Evolutionary conservation across 2,888 invertebrate species (phyloP), one percentile per base, ranked within the genome.

Genomic region (Sminthurides aquaticus): DNA sequence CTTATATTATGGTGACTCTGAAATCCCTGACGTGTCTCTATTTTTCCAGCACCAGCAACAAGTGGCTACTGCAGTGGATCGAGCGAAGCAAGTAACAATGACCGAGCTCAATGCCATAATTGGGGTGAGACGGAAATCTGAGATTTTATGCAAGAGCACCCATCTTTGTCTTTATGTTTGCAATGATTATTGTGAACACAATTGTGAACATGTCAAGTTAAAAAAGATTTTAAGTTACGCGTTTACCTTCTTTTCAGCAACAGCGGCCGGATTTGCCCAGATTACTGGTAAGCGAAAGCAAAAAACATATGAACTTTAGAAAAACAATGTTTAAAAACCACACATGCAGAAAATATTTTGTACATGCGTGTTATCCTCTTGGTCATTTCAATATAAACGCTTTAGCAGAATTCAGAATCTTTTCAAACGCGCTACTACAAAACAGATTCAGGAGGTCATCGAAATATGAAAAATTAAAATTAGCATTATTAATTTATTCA

Each of bases 41-140:
- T 34, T 11, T 34, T 57, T 60, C 59, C 64, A 70, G 73, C 72
- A 72, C 60, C 69, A 71, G 65, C 93, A 94, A 80, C 94, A 95
- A 81, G 96, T 98, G 58, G 90, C 94, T 29, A 87, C 90, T 60
- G 95, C 98, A 20, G 91, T 98, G 58, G 98, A 99, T 77, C 84
- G 96, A 79, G 96, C 97, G 76, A 98, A 98, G 82, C 94, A 96
- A 82, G 93, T 99, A 78, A 95, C 92, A 78, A 93, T 96, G 93
- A 88, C 93, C 71, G 97, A 97, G 81, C 84, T 97, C 71, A 96
- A 95, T 81, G 88, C 94, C 76, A 94, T 97, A 76, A 94, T 96
- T 77, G 94, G 94, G 88, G 96, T 97, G 85, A 89, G 91, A 82
- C 71, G 62, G 65, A n/a, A 58, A 3, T 26, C 11, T n/a, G 15